Conservation (phyloP, 2,113 vertebrate genomes). For the Clarias magur region DNA sequence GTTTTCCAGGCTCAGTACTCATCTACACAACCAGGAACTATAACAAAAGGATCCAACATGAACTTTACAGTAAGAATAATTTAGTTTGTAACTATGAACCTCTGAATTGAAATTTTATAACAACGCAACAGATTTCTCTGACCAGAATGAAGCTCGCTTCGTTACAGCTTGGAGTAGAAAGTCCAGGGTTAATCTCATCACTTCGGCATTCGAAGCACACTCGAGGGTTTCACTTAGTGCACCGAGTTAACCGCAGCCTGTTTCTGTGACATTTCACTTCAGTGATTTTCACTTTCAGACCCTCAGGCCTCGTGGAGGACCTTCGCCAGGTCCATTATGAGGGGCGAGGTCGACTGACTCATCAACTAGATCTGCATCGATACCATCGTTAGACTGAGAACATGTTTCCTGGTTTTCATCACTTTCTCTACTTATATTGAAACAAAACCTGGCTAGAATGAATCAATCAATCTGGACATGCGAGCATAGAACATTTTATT, state of each 20-base stretch:
- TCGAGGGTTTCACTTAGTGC: neutral
- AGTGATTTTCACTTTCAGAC: neutral
- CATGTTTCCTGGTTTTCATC: neutral
- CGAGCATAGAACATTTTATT: neutral
- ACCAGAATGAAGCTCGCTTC: too few relatives aligned
- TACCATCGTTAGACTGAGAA: neutral
- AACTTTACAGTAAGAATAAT: neutral
- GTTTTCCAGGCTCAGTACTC: neutral
- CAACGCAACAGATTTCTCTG: neutral
- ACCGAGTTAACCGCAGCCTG: neutral
- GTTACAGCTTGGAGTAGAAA: neutral
- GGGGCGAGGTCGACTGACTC: neutral
- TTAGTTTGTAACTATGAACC: neutral
- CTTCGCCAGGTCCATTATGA: slow-evolving; percentile 20
- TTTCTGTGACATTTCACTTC: slow-evolving; percentile 50
- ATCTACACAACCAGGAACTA: neutral
- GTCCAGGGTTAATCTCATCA: neutral
- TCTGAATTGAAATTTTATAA: neutral
- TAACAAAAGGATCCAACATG: neutral
- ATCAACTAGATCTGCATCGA: neutral
- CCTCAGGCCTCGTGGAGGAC: neutral
- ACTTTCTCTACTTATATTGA: neutral
- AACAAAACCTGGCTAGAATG: neutral
- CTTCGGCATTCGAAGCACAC: neutral
- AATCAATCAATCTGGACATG: neutral